Percentiles rank a stretch among this genome's conserved stretches.
Evolutionary conservation across 1,140 invertebrate genomes (phyloP).

Genomic region (Eufriesea mexicana): DNA sequence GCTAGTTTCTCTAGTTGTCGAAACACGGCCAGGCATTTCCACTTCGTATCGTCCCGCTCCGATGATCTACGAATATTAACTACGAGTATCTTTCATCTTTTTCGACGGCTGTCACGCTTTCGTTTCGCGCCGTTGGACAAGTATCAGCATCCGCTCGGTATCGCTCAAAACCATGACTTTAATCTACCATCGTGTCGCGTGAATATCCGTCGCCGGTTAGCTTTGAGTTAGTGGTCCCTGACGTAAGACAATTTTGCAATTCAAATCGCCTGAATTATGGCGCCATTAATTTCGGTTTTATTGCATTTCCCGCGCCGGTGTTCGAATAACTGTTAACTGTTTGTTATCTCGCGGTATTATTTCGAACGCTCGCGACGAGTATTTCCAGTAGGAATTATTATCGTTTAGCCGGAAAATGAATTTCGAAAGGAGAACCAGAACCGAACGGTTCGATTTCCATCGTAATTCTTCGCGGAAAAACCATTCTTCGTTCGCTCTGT

Average conservation of each 20-base stretch:
- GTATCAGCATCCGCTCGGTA: background rate
- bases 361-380: background rate
- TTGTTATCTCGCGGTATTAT: background rate
- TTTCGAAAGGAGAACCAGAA: background rate
- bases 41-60: background rate
- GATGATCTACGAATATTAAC: background rate
- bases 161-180: background rate
- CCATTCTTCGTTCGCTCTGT: background rate
- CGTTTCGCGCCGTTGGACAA: slow-evolving; percentile 7
- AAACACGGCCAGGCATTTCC: background rate
- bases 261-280: background rate
- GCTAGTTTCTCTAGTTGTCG: background rate
- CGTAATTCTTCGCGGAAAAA: background rate
- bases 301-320: background rate
- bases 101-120: background rate
- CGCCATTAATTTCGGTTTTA: slow-evolving; percentile 23
- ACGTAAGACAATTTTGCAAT: slow-evolving; percentile 11
- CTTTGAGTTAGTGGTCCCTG: background rate
- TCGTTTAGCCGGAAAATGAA: background rate
- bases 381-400: background rate
- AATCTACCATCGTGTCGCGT: slow-evolving; percentile 1
- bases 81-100: slow-evolving; percentile 1
- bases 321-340: background rate
- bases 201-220: slow-evolving; percentile 15
- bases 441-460: background rate